Evolutionary conservation across 2,113 vertebrate genomes (phyloP), one percentile per base, ranked within the genome.

Genomic region (Menidia beryllina): DNA sequence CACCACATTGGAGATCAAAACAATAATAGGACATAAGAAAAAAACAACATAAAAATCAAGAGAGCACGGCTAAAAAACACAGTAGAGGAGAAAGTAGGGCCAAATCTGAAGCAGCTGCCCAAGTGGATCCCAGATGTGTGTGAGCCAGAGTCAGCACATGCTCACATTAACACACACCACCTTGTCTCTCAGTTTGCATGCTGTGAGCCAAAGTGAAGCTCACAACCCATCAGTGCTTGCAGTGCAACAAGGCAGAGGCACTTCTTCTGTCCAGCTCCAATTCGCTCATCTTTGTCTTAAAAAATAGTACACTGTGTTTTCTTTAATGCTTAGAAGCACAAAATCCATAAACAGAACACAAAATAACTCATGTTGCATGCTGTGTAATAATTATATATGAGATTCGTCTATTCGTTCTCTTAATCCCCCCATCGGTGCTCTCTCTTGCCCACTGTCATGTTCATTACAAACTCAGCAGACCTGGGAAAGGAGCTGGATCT

Each of bases 101-200:
- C 48, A 82, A 86, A 87, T 89, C 61, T 65, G 67, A 88, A 84
- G 71, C 77, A 87, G 86, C 81, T 88, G 83, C 48, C 75, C 51
- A 13, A 87, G 81, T 83, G 86, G 75, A 79, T 72, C 66, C 83
- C 84, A 89, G 84, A 88, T 87, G 83, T 84, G 58, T 49, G 53
- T 38, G 45, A 58, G 50, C 2, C 9, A 67, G 49, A 74, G 65
- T 51, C 68, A 77, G 55, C 19, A 60, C 56, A 19, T 39, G 4
- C 50, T 49, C 10, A 76, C 54, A n/a, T n/a, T n/a, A n/a, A n/a
- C n/a, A 51, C 30, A 50, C 63, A 69, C 39, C 11, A 41, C 54
- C 54, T 54, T 45, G 54, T 67, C 55, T 59, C 15, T 1, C 36
- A 26, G 51, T 72, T 71, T 54, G 30, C 61, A 61, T 52, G 51